Base-by-base conservation (phyloP, 2,888 invertebrate species). In the Nemotelus pantherinus region DNA sequence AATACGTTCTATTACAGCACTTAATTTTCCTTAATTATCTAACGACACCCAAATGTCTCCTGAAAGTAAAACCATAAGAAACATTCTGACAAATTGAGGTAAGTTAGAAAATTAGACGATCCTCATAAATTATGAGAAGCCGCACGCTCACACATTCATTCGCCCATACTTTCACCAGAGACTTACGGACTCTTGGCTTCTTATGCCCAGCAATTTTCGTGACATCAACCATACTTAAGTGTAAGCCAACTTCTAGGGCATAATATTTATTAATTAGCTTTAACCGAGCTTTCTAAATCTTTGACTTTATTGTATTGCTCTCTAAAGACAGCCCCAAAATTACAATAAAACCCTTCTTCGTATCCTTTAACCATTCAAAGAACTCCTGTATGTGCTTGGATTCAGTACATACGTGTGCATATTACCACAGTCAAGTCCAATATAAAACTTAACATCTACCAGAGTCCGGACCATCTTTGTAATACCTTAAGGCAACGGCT, bases 211-310 rank as follows among this genome's bases (percentile, higher is more conserved):
- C 10, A 6, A 53, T 53, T 7, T 53, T 6, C 10, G 53, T 41
- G 41, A 53, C 53, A 70, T 43, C 5, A 43, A 25, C 57, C 25
- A 53, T 44, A 44, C 7, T 47, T 50, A 58, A 44, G 43, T 5
- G 43, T 71, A 63, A 71, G 74, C 48, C 65, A 43, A 81, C 80
- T 81, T 81, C 80, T 79, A 79, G 80, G 80, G 81, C 79, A 79
- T 81, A 81, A 81, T 81, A 81, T 81, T 81, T 81, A 81, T 81
- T 81, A 81, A 81, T 81, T 81, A 81, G 80, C 77, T 70, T 77
- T 67, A 68, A 53, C 68, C 77, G 68, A 58, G 43, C 47, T 50
- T 68, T 77, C 79, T 74, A 79, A 79, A 79, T 79, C 77, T 79
- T 77, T 74, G 67, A 77, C 72, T 79, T 77, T 71, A 58, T 68